These are phyloP conservation scores for Nymphalis polychloros DNA, from an alignment of 2,888 invertebrate genomes.

Conservation along the genomic window DNA sequence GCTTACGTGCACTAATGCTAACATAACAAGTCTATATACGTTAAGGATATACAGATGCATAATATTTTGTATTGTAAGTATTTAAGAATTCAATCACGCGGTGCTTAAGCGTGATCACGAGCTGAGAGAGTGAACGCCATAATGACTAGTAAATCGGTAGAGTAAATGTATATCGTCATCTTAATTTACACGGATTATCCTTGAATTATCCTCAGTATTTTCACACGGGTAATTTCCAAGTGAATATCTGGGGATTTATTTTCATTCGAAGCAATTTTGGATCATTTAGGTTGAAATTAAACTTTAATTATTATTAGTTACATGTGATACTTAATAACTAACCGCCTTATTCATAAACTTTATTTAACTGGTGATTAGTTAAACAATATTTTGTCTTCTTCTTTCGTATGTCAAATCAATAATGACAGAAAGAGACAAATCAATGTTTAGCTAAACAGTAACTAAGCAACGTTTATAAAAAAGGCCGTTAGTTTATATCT, in stretches of 20 bases:
- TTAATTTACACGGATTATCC: slow-evolving; percentile 7
- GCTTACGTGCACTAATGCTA: slow-evolving; percentile 7
- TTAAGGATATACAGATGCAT: background rate
- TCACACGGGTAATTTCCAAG: background rate
- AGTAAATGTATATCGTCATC: slow-evolving; percentile 7
- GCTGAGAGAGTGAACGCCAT: slow-evolving; percentile 17
- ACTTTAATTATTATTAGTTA: background rate
- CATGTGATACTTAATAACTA: background rate
- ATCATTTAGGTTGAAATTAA: no score
- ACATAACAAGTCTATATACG: slow-evolving; percentile 7
- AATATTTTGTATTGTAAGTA: background rate
- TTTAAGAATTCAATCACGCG: slow-evolving; percentile 22
- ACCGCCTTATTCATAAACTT: no score
- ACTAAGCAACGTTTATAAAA: no score
- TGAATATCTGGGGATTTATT: no score
- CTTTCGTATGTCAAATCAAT: no score
- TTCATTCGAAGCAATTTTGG: no score
- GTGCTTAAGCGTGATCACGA: slow-evolving; percentile 14
- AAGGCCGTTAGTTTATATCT: background rate
- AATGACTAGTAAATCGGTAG: slow-evolving; percentile 4
- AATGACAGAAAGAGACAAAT: no score
- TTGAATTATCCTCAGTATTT: background rate
- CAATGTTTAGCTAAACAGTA: no score
- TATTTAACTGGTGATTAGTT: no score
- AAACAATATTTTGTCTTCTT: no score